Percentiles rank a stretch among this genome's conserved stretches.
These are phyloP conservation scores for Leptinotarsa peninsularis DNA, from an alignment of 2,888 invertebrate genomes.

Conservation along the genomic window DNA sequence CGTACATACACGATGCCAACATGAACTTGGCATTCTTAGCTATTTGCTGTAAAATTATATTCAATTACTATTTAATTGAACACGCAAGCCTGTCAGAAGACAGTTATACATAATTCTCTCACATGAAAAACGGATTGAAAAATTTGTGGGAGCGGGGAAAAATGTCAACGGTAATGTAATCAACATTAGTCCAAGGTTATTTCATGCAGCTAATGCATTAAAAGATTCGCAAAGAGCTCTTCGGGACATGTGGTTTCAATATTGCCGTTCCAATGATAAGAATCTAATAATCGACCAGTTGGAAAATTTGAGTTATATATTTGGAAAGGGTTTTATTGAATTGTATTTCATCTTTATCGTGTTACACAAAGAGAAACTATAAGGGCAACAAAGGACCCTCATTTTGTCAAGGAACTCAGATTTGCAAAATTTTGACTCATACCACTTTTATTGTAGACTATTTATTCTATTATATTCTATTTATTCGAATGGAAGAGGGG, in stretches of 20 bases:
- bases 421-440: too few species aligned
- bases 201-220: neutral
- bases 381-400: too few species aligned
- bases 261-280: too few species aligned
- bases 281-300: too few species aligned
- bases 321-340: neutral
- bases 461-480: too few species aligned
- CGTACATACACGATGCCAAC: conserved; percentile 16
- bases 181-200: neutral
- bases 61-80: conserved; percentile 23
- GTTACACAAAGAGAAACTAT: too few species aligned
- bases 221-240: neutral
- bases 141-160: conserved; percentile 12
- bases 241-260: neutral
- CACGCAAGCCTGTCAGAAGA: conserved; percentile 11
- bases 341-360: neutral
- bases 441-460: too few species aligned
- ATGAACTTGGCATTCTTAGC: conserved; percentile 42
- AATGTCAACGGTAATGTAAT: conserved; percentile 4
- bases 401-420: too few species aligned
- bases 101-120: conserved; percentile 1
- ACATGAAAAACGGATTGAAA: conserved; percentile 1
- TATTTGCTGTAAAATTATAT: conserved; percentile 34
- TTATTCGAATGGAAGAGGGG: too few species aligned
- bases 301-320: neutral